Conservation (phyloP, 1,140 invertebrate species). For the Pygmarrhopalites habei region DNA sequence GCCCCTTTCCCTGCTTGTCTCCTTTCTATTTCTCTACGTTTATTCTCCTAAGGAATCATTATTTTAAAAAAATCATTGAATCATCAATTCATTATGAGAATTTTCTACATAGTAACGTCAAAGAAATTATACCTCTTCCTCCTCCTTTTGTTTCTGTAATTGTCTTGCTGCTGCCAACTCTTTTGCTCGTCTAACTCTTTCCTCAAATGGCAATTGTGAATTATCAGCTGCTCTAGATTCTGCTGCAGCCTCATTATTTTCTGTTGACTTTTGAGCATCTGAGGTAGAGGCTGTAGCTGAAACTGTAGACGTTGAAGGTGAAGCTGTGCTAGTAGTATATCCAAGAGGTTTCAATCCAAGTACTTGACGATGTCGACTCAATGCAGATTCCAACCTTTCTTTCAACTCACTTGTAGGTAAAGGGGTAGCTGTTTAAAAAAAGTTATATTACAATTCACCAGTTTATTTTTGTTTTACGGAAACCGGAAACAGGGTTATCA, state of each 20-base stretch:
- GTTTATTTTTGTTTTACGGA: no score
- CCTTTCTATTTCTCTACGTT: constrained; percentile 60
- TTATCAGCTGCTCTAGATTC: background rate
- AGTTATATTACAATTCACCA: no score
- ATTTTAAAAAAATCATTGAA: background rate
- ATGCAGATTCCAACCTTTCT: constrained; percentile 21
- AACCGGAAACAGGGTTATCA: no score
- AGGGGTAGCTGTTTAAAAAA: no score
- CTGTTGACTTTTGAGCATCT: background rate
- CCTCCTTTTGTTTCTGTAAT: constrained; percentile 47
- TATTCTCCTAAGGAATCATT: constrained; percentile 47
- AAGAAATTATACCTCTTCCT: constrained; percentile 54
- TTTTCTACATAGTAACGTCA: background rate
- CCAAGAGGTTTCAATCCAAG: constrained; percentile 1
- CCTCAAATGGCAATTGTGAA: constrained; percentile 40
- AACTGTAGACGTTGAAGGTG: background rate
- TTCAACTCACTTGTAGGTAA: constrained; percentile 14
- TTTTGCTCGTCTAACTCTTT: constrained; percentile 46
- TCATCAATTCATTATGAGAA: background rate
- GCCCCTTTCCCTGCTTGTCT: constrained; percentile 62
- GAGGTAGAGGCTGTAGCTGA: background rate
- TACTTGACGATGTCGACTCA: constrained; percentile 12
- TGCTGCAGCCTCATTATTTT: background rate
- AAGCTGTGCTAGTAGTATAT: no score
- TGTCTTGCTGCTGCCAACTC: constrained; percentile 55